Evolutionary conservation across 1,140 invertebrate genomes (phyloP), one percentile per base, ranked within the genome.

Genomic region (Papilio polytes): DNA sequence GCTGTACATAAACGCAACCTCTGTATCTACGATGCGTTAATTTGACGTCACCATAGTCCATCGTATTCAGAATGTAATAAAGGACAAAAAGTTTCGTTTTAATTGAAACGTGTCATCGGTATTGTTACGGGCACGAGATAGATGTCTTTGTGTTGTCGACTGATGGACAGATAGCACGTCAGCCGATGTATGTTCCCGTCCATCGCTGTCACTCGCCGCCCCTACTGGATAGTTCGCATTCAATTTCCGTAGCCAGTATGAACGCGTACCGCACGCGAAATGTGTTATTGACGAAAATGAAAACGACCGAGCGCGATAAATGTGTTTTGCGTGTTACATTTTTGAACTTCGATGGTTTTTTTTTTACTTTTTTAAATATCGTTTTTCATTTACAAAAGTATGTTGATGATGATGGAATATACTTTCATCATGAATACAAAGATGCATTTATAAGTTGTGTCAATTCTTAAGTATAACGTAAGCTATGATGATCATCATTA

Each of bases 101-200:
- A 90, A 90, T 91, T 90, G 90, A 91, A 92, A 88, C 84, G 81
- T 87, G 91, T 89, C 89, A 91, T 76, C 86, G 85, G 83, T 86
- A 85, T 85, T 88, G 87, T 84, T 85, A 85, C 85, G 82, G 85
- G 83, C 82, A 82, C 81, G 80, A 89, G 86, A 89, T 86, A 81
- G 84, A 87, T 88, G 86, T 90, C 90, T 92, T 89, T 92, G 90
- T 90, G 85, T 74, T 74, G 78, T 59, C 44, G 78, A 41, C 63
- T 90, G 90, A 92, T 89, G 86, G 90, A 85, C 88, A 87, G 90
- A 93, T 91, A 87, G 82, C 78, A 87, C 78, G 88, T 92, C 91
- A 90, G 84, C 85, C 85, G 88, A 85, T 86, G 83, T 90, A 86
- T 86, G 83, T 90, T 85, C 83, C 85, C 81, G 87, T 87, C 86